Evolutionary conservation across 2,113 vertebrate species (phyloP), one percentile per base, ranked within the genome.

Genomic region (Psittacara wagleri): DNA sequence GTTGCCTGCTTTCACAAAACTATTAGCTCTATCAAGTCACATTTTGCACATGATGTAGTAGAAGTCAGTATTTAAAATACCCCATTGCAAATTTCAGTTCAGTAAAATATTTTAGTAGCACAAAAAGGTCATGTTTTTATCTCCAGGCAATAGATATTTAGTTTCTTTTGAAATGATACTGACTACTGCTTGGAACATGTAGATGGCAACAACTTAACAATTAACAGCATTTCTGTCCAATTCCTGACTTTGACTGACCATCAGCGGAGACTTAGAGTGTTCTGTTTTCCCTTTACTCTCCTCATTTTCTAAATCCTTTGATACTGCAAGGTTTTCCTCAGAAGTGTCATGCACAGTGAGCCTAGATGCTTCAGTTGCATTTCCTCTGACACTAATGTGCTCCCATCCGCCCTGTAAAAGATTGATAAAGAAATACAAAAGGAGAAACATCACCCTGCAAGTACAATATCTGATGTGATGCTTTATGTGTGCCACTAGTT

Each of bases 381-480:
- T 99, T 83, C 98, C 99, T 94, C 99, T 98, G 67, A 99, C 94
- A 17, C 98, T 98, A 83, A 99, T 95, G 94, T 99, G 98, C 81
- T 99, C 99, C 99, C 99, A 99, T 43, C 99, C 99, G 10, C 99
- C 99, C 99, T 99, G 79, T 12, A 92, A 88, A 31, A 59, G 31
- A 86, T 87, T 1, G n/a, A 86, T 8, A 82, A 24, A 73, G 44
- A 43, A 85, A 23, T 52, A 41, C 6, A 92, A 12, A 41, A 72
- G 55, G 10, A 76, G 61, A 68, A 75, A 59, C n/a, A 33, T 55
- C 68, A 67, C 41, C 41, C 28, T 61, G 37, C 43, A 68, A 37
- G 28, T 59, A 33, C 49, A 69, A 1, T 16, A 49, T 1, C 5
- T 46, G 85, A 62, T 44, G 48, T 9, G 79, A 41, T 49, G 66